These are phyloP conservation scores for Caloenas nicobarica DNA, from an alignment of 2,113 vertebrate species.

Conservation along the genomic window DNA sequence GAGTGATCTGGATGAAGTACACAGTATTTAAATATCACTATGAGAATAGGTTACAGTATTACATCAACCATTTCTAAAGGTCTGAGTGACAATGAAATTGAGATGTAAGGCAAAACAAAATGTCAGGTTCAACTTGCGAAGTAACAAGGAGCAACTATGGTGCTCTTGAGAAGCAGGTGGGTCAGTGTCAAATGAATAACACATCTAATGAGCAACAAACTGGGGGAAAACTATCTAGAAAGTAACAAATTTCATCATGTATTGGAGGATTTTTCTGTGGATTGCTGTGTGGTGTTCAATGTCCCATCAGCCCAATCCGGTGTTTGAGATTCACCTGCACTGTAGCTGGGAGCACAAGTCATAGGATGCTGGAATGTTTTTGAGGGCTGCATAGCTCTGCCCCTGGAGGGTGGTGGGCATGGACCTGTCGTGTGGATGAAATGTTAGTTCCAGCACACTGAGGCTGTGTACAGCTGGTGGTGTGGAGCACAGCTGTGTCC, in stretches of 20 bases:
- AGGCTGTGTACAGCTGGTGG: accelerated
- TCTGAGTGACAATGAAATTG: constrained; percentile 51
- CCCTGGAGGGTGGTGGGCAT: no score
- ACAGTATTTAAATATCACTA: constrained; percentile 16
- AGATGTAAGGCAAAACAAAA: constrained; percentile 52
- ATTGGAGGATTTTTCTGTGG: accelerated
- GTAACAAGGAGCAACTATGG: not conserved
- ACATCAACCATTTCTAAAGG: constrained; percentile 42
- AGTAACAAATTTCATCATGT: not conserved
- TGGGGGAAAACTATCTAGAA: not conserved
- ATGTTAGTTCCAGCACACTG: accelerated
- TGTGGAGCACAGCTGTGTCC: not conserved
- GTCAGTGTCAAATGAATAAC: not conserved
- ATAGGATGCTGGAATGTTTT: not conserved
- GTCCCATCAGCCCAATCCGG: no score
- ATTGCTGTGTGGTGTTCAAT: not conserved
- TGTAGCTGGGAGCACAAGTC: accelerated
- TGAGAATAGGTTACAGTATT: constrained; percentile 17
- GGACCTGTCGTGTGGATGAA: not conserved
- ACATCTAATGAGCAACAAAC: not conserved
- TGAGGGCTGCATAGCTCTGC: not conserved
- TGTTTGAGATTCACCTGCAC: not conserved
- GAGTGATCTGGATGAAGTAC: not conserved
- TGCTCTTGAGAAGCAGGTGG: not conserved
- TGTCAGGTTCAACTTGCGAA: constrained; percentile 15